Percentiles rank a stretch among this genome's conserved stretches.
These are phyloP conservation scores for Hyposoter dolosus DNA, from an alignment of 2,888 invertebrate genomes.

Conservation along the genomic window DNA sequence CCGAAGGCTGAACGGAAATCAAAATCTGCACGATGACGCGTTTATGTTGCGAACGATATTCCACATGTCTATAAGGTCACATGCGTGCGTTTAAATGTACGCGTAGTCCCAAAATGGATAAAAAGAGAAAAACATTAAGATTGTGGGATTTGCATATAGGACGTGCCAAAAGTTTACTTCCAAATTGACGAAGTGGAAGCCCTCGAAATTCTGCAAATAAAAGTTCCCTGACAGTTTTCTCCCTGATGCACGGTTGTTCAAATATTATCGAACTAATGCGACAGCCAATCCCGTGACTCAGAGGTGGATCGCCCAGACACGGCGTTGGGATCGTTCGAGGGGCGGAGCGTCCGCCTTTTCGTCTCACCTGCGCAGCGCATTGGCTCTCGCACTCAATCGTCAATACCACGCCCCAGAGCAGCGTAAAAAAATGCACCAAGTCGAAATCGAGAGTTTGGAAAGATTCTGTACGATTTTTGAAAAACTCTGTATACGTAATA, in stretches of 20 bases:
- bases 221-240: neutral
- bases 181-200: neutral
- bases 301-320: neutral
- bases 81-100: neutral
- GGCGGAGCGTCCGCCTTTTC: neutral
- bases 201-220: neutral
- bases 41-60: constrained; percentile 11
- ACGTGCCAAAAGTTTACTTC: neutral
- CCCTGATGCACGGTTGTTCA: neutral
- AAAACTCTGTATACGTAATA: neutral
- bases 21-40: constrained; percentile 31
- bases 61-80: constrained; percentile 5
- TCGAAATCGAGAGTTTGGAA: neutral
- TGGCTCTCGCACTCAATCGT: neutral
- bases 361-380: neutral
- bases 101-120: constrained; percentile 1
- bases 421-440: no score
- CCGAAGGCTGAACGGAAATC: constrained; percentile 40
- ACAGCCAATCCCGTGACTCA: neutral
- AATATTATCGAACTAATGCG: neutral
- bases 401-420: neutral
- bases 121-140: constrained; percentile 17
- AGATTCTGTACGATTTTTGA: neutral
- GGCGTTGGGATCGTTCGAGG: neutral
- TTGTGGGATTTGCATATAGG: neutral